Conservation (phyloP, 1,140 invertebrate species). For the Tenebrio molitor region DNA sequence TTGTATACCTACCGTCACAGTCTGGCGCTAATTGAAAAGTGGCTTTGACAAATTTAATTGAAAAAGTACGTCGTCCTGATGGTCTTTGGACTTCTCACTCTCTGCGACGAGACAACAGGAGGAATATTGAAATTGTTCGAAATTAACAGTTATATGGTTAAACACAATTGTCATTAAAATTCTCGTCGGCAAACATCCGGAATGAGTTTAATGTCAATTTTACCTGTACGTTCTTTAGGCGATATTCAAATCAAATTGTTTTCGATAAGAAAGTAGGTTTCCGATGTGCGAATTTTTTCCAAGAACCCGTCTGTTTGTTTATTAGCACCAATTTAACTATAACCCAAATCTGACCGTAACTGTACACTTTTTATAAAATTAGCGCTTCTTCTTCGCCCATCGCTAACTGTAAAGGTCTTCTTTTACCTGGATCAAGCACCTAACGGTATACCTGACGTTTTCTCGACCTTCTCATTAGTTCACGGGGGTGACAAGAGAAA, state of each 20-base stretch:
- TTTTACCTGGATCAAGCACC: constrained; percentile 1
- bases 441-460: constrained; percentile 17
- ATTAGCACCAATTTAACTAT: constrained; percentile 8
- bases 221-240: constrained; percentile 10
- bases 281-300: constrained; percentile 22
- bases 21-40: too few relatives aligned
- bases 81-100: too few relatives aligned
- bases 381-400: background rate
- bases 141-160: constrained; percentile 22
- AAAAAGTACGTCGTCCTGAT: too few relatives aligned
- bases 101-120: too few relatives aligned
- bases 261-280: constrained; percentile 26
- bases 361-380: background rate
- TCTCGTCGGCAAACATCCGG: constrained; percentile 43
- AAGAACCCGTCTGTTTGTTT: constrained; percentile 3
- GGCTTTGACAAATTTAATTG: too few relatives aligned
- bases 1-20: too few relatives aligned
- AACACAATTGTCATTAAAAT: constrained; percentile 43
- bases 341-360: constrained; percentile 23
- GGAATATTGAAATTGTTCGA: constrained; percentile 2
- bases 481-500: background rate
- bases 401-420: constrained; percentile 1
- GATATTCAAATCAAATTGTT: constrained; percentile 42
- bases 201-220: constrained; percentile 41
- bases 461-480: background rate